A percentile compares a stretch with the other conserved stretches of the same genome.
Conservation (phyloP, 2,797 vertebrate genomes). For the Odontamblyopus lacepedii region DNA sequence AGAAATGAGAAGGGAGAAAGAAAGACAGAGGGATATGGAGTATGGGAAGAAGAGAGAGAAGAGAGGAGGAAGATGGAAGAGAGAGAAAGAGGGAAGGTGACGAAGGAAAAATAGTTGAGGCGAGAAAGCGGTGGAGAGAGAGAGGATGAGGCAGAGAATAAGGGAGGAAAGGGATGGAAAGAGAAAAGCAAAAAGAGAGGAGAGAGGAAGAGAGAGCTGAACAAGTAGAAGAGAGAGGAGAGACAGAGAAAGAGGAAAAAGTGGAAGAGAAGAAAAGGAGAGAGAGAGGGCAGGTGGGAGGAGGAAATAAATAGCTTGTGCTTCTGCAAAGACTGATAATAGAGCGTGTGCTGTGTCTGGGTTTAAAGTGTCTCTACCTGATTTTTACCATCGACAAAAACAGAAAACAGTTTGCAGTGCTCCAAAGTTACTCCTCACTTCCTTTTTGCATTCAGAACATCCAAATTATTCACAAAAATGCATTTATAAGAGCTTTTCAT, state of each 20-base stretch:
- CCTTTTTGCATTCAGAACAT: too few relatives aligned
- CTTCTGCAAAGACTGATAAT: constrained; percentile 1
- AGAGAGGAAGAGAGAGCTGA: too few relatives aligned
- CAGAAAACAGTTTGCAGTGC: too few relatives aligned
- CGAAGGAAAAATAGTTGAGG: not conserved
- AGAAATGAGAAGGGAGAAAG: not conserved
- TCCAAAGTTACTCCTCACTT: too few relatives aligned
- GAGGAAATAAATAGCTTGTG: not conserved
- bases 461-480: too few relatives aligned
- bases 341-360: not conserved
- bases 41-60: constrained; percentile 9
- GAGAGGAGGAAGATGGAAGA: not conserved
- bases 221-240: too few relatives aligned
- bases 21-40: constrained; percentile 25
- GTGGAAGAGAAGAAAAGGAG: not conserved
- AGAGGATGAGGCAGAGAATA: not conserved
- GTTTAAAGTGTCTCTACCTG: too few relatives aligned
- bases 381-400: too few relatives aligned
- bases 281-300: not conserved
- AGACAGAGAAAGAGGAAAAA: not conserved
- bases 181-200: too few relatives aligned
- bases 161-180: too few relatives aligned
- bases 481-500: too few relatives aligned
- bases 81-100: not conserved
- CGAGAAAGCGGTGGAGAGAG: not conserved